Evolutionary conservation across 2,113 vertebrate genomes (phyloP).

Genomic region (Redunca redunca): DNA sequence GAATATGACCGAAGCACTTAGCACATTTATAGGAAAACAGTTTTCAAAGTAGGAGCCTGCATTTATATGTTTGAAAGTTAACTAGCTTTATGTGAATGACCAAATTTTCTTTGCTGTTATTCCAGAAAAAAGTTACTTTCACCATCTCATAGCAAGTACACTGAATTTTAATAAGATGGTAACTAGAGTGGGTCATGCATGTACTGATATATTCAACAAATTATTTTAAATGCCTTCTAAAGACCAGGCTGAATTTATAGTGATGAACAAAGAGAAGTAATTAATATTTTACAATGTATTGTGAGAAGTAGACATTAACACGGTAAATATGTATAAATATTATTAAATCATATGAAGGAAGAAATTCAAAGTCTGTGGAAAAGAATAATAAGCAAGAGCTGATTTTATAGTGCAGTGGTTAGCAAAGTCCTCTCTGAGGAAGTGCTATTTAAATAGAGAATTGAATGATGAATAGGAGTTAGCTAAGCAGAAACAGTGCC

Average conservation of each 20-base stretch:
- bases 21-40: not conserved
- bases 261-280: not conserved
- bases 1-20: not conserved
- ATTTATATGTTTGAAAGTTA: not conserved
- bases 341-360: not conserved
- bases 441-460: not conserved
- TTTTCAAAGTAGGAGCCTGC: not conserved
- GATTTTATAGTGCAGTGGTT: not conserved
- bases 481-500: not conserved
- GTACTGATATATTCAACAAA: not conserved
- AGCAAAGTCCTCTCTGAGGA: not conserved
- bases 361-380: not conserved
- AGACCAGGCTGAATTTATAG: not conserved
- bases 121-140: not conserved
- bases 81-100: not conserved
- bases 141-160: not conserved
- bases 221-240: not conserved
- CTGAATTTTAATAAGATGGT: not conserved
- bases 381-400: not conserved
- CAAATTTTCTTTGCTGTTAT: not conserved
- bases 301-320: not conserved
- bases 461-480: not conserved
- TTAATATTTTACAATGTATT: not conserved
- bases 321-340: not conserved
- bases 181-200: not conserved